These are phyloP conservation scores for Procavia capensis DNA, from an alignment of 2,113 vertebrate genomes.

Conservation along the genomic window DNA sequence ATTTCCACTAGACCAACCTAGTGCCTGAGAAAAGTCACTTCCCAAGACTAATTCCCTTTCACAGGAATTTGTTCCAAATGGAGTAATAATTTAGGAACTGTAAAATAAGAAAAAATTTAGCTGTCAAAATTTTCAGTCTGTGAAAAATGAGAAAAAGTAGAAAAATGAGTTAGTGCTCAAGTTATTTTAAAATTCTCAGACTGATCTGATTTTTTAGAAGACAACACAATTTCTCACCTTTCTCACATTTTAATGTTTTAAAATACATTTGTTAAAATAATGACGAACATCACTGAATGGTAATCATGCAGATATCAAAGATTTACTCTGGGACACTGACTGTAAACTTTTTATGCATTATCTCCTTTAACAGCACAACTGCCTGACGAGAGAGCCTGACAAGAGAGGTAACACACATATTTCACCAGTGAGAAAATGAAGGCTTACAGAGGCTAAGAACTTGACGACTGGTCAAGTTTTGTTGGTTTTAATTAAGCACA, in stretches of 20 bases:
- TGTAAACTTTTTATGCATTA: background rate
- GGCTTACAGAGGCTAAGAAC: background rate
- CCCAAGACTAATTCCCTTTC: slow-evolving; percentile 7
- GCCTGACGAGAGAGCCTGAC: background rate
- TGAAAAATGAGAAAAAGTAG: no score
- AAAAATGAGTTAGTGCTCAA: background rate
- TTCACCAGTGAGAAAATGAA: background rate
- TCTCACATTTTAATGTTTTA: slow-evolving; percentile 41
- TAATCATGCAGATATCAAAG: background rate
- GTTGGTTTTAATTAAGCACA: background rate
- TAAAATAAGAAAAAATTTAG: background rate
- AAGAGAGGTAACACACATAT: background rate
- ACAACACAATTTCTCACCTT: background rate
- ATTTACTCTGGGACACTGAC: background rate
- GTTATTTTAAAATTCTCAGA: slow-evolving; percentile 38
- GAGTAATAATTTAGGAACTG: background rate
- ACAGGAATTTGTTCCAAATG: background rate
- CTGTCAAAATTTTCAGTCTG: background rate
- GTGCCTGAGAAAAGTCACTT: background rate
- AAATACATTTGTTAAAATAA: slow-evolving; percentile 35
- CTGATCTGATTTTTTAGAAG: slow-evolving; percentile 5
- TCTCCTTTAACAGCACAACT: background rate
- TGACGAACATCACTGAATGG: background rate
- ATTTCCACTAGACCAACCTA: background rate
- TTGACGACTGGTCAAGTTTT: background rate